phyloP scores from a whole-genome alignment of 2,113 vertebrate genomes.

The Gulo gulo region DNA sequence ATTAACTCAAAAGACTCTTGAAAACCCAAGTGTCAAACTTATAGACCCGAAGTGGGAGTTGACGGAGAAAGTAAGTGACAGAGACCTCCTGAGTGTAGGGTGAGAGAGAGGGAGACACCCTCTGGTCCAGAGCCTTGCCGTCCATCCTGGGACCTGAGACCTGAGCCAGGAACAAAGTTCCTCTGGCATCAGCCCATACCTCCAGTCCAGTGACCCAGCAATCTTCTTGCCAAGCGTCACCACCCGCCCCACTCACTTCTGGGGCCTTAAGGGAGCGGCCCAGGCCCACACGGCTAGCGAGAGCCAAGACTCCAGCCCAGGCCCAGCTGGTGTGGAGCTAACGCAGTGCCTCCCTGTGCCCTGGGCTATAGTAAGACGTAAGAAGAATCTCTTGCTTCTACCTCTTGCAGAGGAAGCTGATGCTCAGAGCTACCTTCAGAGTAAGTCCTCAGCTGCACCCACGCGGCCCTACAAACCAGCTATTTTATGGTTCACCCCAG shows the following conservation, averaged over 20 bases:
- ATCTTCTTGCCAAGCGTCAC: background rate
- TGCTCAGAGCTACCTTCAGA: background rate
- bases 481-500: background rate
- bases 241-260: background rate
- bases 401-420: background rate
- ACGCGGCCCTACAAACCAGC: background rate
- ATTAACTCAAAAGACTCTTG: background rate
- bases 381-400: background rate
- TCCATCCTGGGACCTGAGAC: background rate
- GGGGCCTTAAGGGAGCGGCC: background rate
- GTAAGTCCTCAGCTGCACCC: background rate
- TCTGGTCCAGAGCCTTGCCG: background rate
- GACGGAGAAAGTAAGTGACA: background rate
- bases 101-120: no score
- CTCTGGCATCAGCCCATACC: background rate
- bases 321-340: background rate
- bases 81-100: background rate
- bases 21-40: conserved; percentile 19
- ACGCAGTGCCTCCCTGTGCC: background rate
- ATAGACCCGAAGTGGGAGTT: background rate
- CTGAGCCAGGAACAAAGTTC: background rate
- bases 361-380: background rate
- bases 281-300: background rate
- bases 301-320: background rate
- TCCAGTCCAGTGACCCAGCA: background rate